These are phyloP conservation scores for Caiman crocodilus DNA, from an alignment of 2,797 vertebrate species.

Conservation along the genomic window DNA sequence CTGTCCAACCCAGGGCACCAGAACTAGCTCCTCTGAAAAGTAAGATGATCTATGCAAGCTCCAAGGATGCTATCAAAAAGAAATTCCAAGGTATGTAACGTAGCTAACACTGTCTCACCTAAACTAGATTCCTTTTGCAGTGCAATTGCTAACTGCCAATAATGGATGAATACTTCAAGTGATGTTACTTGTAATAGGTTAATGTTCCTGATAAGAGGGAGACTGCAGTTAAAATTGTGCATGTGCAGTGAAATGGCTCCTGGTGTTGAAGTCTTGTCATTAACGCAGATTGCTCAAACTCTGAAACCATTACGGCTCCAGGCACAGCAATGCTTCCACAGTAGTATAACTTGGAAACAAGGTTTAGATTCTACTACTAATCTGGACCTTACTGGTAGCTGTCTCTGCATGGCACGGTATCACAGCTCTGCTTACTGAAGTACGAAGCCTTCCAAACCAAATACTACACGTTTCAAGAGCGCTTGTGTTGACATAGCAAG, in stretches of 20 bases:
- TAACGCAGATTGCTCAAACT: background rate
- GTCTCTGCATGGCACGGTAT: background rate
- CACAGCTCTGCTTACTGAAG: background rate
- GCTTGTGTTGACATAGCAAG: too few species aligned
- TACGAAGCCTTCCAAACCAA: background rate
- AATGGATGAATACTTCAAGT: background rate
- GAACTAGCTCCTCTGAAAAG: conserved; percentile 80
- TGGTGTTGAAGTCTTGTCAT: background rate
- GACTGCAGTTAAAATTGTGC: background rate
- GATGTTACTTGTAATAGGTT: background rate
- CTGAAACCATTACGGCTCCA: accelerated
- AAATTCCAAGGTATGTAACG: conserved; percentile 78
- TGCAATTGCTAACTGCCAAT: background rate
- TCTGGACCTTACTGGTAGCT: conserved; percentile 5
- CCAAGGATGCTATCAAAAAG: conserved; percentile 82
- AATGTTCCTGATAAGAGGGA: background rate
- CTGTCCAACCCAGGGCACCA: conserved; percentile 82
- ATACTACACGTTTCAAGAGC: too few species aligned
- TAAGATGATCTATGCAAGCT: conserved; percentile 88
- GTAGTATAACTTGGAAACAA: background rate
- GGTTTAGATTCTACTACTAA: background rate
- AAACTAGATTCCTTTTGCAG: background rate
- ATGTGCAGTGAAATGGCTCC: background rate
- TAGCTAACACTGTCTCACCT: accelerated
- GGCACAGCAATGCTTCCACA: background rate